Conservation (phyloP, 2,888 invertebrate species). For the Villa cingulata region DNA sequence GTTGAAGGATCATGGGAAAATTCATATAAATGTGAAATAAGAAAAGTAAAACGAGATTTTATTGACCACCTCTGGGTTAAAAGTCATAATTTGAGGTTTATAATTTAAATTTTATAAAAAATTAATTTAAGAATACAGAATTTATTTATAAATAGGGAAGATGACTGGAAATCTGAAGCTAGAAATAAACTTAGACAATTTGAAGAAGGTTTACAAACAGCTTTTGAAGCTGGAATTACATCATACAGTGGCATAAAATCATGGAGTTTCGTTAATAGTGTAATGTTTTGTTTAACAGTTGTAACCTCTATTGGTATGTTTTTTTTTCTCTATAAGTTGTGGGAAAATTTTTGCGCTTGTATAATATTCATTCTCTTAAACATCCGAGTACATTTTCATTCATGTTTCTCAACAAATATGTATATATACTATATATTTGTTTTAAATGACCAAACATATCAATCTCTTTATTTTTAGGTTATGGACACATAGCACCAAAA, state of each 20-base stretch:
- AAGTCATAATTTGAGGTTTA: constrained; percentile 57
- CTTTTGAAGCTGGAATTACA: constrained; percentile 72
- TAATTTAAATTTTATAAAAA: neutral
- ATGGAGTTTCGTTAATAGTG: constrained; percentile 79
- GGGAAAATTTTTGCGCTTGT: neutral
- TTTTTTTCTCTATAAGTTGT: constrained; percentile 18
- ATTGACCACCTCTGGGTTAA: constrained; percentile 69
- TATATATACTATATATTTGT: neutral
- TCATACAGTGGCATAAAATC: constrained; percentile 72
- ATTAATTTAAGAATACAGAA: neutral
- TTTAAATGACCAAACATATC: neutral
- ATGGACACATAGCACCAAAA: constrained; percentile 89
- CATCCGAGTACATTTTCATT: too few species aligned
- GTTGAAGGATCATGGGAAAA: constrained; percentile 76
- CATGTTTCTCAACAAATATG: too few species aligned
- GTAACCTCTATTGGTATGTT: constrained; percentile 76
- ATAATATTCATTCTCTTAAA: neutral
- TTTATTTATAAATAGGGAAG: constrained; percentile 45
- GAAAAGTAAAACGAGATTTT: constrained; percentile 73
- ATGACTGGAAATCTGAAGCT: constrained; percentile 81
- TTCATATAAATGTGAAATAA: constrained; percentile 76
- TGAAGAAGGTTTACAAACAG: constrained; percentile 71
- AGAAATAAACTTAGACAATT: constrained; percentile 66
- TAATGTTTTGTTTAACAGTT: constrained; percentile 74
- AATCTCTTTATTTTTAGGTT: constrained; percentile 52